Percentiles rank a stretch among this genome's conserved stretches.
These are phyloP conservation scores for Alethe diademata DNA, from an alignment of 2,113 vertebrate species.

Conservation along the genomic window DNA sequence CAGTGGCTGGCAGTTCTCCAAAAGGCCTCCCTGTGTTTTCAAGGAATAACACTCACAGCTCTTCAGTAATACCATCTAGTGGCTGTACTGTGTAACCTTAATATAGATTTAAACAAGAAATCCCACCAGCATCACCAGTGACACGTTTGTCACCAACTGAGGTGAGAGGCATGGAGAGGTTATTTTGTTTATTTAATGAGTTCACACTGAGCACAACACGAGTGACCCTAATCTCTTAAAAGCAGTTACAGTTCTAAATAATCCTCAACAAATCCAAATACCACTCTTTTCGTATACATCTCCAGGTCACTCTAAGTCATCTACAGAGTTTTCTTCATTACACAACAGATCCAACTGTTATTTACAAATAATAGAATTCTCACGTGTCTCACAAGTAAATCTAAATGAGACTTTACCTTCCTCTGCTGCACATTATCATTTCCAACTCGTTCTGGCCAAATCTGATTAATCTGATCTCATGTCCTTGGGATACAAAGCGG, in stretches of 20 bases:
- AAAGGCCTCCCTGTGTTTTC: conserved; percentile 3
- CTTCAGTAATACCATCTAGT: conserved; percentile 47
- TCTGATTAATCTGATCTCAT: not conserved
- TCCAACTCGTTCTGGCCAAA: not conserved
- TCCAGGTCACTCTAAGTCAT: not conserved
- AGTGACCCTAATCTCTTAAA: conserved; percentile 54
- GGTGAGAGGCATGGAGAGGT: not conserved
- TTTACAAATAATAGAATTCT: not conserved
- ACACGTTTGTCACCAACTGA: not conserved
- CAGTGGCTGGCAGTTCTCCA: conserved; percentile 18
- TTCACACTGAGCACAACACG: not conserved
- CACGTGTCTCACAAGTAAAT: not conserved
- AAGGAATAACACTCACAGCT: not conserved
- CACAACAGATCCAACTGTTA: not conserved
- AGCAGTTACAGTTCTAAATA: conserved; percentile 55
- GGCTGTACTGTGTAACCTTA: not conserved
- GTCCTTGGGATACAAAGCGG: not conserved
- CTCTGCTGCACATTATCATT: not conserved
- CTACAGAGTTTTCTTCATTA: not conserved
- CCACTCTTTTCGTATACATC: not conserved
- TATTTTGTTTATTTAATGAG: conserved; percentile 19
- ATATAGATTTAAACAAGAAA: not conserved
- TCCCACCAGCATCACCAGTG: not conserved
- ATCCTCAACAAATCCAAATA: conserved; percentile 48
- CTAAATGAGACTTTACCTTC: not conserved